Conservation (phyloP, 2,113 vertebrate genomes). For the Bombycilla garrulus region DNA sequence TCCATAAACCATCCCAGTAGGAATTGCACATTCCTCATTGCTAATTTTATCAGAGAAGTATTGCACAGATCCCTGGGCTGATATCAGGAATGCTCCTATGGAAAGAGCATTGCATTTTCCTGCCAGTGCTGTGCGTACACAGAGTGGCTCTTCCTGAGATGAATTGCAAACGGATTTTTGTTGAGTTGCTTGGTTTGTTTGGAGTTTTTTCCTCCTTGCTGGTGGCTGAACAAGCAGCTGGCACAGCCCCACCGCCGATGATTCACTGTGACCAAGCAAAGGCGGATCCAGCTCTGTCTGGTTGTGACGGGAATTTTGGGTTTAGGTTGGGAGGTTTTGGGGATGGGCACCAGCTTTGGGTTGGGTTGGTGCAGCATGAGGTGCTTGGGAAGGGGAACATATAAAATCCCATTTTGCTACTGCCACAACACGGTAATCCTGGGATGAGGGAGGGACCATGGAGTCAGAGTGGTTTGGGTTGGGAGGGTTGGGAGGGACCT, state of each 20-base stretch:
- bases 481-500: not conserved
- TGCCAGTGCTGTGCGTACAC: accelerated
- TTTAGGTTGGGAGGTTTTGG: not conserved
- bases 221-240: not conserved
- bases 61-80: not conserved
- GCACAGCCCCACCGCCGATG: not conserved
- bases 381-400: not conserved
- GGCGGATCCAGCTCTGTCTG: not conserved
- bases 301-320: not conserved
- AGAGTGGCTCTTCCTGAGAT: not conserved
- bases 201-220: not conserved
- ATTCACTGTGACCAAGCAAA: not conserved
- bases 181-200: not conserved
- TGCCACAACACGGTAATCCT: accelerated
- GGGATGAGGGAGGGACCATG: not conserved
- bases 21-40: not conserved
- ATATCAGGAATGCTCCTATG: not conserved
- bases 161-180: not conserved
- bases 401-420: not conserved
- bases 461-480: not conserved
- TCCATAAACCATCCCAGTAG: not conserved
- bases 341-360: not conserved
- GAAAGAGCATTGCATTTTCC: not conserved
- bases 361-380: not conserved
- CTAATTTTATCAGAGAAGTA: not conserved